A percentile compares a stretch with the other conserved stretches of the same genome.
Conservation (phyloP, 2,888 invertebrate species). For the Clusia tigrina region DNA sequence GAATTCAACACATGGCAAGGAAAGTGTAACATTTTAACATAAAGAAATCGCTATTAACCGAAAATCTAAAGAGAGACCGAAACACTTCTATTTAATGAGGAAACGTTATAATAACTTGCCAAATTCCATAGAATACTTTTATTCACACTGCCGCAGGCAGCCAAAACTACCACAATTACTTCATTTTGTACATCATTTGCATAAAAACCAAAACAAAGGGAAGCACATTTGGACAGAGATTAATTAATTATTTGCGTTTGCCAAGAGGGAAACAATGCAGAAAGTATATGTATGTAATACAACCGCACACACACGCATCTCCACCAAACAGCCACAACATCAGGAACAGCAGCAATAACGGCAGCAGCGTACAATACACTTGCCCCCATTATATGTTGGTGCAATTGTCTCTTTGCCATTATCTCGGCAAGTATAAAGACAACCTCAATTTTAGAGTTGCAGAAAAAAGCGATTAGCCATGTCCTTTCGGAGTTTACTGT, state of each 20-base stretch:
- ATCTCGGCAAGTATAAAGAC: not conserved
- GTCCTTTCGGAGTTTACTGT: conserved; percentile 5
- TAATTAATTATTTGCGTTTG: conserved; percentile 46
- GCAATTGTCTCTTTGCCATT: not conserved
- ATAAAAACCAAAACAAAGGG: conserved; percentile 31
- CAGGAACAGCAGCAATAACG: not conserved
- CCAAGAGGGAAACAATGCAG: conserved; percentile 20
- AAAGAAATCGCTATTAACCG: too few species aligned
- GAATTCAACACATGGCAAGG: too few species aligned
- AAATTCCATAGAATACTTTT: too few species aligned
- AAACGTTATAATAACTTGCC: too few species aligned
- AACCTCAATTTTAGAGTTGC: not conserved
- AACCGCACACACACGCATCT: not conserved
- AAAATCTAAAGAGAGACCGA: too few species aligned
- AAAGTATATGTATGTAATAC: not conserved
- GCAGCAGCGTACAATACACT: not conserved
- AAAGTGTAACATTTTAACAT: too few species aligned
- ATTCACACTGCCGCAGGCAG: too few species aligned
- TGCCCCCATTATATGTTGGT: not conserved
- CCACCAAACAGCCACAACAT: not conserved
- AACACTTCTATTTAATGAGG: too few species aligned
- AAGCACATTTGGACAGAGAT: conserved; percentile 7
- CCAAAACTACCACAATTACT: conserved; percentile 36
- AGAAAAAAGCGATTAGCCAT: conserved; percentile 21
- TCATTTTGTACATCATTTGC: conserved; percentile 53